These are phyloP conservation scores for Antheraea assamensis DNA, from an alignment of 2,888 invertebrate species.

Conservation along the genomic window DNA sequence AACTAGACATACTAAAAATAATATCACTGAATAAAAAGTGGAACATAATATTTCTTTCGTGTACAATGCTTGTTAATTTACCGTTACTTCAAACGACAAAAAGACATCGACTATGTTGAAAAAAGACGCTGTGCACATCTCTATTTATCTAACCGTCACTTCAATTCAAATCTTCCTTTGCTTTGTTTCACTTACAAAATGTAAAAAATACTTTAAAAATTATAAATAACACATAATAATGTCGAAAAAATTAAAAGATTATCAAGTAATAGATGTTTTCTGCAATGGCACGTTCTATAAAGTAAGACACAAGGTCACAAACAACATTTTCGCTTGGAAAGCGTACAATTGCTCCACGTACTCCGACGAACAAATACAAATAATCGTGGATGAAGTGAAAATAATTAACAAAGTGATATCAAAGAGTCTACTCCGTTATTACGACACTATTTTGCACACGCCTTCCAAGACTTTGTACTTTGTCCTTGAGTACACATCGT, in stretches of 20 bases:
- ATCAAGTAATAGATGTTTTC: conserved; percentile 78
- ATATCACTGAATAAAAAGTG: too few species aligned
- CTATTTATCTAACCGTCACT: conserved; percentile 61
- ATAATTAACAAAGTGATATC: conserved; percentile 63
- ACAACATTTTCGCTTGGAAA: conserved; percentile 78
- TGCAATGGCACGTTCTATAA: conserved; percentile 77
- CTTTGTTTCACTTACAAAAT: conserved; percentile 76
- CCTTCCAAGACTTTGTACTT: conserved; percentile 75
- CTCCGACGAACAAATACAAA: conserved; percentile 70
- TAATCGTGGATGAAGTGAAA: conserved; percentile 71
- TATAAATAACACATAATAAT: conserved; percentile 44
- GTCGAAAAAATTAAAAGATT: conserved; percentile 73
- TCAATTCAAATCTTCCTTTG: conserved; percentile 62
- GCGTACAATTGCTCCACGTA: conserved; percentile 73
- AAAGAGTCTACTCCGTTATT: conserved; percentile 65
- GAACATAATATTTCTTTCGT: too few species aligned
- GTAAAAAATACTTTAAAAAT: conserved; percentile 49
- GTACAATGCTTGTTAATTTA: background rate
- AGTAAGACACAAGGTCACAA: conserved; percentile 79
- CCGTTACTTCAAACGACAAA: background rate
- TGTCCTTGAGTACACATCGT: conserved; percentile 70
- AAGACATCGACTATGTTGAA: conserved; percentile 20
- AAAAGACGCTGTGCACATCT: conserved; percentile 40
- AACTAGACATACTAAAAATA: too few species aligned
- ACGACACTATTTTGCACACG: conserved; percentile 73